These are phyloP conservation scores for Loxodonta africana DNA, from an alignment of 2,113 vertebrate species.

Conservation along the genomic window DNA sequence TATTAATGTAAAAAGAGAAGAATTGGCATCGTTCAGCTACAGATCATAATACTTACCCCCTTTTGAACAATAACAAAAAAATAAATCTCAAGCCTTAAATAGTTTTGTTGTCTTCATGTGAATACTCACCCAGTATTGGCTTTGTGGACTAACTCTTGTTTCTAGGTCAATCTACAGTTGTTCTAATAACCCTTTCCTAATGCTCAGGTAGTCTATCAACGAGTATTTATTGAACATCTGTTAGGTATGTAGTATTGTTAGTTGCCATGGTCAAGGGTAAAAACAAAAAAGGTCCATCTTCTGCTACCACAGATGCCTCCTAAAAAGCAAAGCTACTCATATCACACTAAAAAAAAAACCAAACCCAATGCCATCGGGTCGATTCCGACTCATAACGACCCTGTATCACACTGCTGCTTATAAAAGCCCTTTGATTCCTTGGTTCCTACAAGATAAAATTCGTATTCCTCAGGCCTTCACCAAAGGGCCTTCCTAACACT, in stretches of 20 bases:
- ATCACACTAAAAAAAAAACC: too few relatives aligned
- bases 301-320: constrained; percentile 15
- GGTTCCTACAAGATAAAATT: constrained; percentile 27
- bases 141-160: constrained; percentile 60
- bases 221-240: constrained; percentile 62
- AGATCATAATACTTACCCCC: constrained; percentile 54
- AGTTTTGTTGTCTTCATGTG: constrained; percentile 32
- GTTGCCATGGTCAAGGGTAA: not conserved
- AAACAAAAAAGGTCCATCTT: constrained; percentile 12
- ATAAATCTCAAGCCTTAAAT: constrained; percentile 8
- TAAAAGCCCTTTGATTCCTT: constrained; percentile 49
- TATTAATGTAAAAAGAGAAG: constrained; percentile 54
- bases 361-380: too few relatives aligned
- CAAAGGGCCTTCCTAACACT: not conserved
- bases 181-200: constrained; percentile 52
- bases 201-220: constrained; percentile 1
- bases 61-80: constrained; percentile 59
- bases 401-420: not conserved
- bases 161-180: not conserved
- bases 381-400: too few relatives aligned
- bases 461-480: not conserved
- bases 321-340: constrained; percentile 32
- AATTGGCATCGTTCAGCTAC: constrained; percentile 69
- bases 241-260: constrained; percentile 33
- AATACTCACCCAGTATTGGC: not conserved